A percentile compares a stretch with the other conserved stretches of the same genome.
Evolutionary conservation across 92 coral and sea anemone species (phyloP).

Genomic region (Zoanthus sansibaricus): DNA sequence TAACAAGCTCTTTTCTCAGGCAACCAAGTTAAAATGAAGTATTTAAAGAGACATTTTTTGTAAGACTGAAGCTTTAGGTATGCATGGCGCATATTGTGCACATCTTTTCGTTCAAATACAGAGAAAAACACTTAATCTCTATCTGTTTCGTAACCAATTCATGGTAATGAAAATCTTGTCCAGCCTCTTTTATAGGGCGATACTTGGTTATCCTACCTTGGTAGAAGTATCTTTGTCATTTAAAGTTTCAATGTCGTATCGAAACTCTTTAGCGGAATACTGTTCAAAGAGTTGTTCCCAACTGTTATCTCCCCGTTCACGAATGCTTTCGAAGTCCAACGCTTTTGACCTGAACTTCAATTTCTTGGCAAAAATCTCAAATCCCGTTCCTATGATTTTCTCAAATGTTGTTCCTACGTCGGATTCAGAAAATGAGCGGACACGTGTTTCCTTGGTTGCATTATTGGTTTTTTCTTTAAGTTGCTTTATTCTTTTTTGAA

Average conservation of each 20-base stretch:
- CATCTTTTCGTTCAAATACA: no score
- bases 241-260: background rate
- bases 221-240: background rate
- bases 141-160: no score
- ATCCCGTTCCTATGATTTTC: conserved; percentile 19
- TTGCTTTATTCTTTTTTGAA: background rate
- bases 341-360: conserved; percentile 28
- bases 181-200: background rate
- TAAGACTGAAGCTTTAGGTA: no score
- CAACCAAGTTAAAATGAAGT: no score
- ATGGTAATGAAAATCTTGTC: background rate
- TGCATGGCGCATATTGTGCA: no score
- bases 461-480: conserved; percentile 32
- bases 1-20: no score
- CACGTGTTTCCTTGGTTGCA: conserved; percentile 5
- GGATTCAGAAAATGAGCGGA: background rate
- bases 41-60: no score
- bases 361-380: conserved; percentile 30
- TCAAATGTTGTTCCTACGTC: conserved; percentile 23
- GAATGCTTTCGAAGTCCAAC: conserved; percentile 43
- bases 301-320: conserved; percentile 18
- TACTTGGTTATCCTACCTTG: background rate
- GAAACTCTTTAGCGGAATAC: conserved; percentile 9
- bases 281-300: conserved; percentile 35
- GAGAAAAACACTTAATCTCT: no score